Conservation (phyloP, 2,797 vertebrate genomes). For the Megaceryle alcyon region DNA sequence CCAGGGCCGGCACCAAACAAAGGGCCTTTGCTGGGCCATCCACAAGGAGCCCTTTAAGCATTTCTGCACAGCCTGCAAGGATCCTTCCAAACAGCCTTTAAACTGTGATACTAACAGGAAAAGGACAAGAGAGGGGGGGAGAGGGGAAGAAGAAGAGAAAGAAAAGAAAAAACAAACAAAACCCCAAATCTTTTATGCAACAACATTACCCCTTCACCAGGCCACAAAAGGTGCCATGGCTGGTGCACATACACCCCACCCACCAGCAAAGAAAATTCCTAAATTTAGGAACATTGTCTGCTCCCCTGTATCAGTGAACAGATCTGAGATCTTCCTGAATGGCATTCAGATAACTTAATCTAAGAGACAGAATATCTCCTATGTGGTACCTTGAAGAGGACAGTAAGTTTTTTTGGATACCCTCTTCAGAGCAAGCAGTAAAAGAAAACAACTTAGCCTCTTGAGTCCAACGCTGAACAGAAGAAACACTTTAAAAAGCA, state of each 20-base stretch:
- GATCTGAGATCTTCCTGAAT: not conserved
- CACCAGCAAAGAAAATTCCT: fast-evolving
- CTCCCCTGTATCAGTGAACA: not conserved
- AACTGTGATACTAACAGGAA: conserved; percentile 13
- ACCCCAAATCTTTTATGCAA: not conserved
- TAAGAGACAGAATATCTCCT: not conserved
- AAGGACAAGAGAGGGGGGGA: not conserved
- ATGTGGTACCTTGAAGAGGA: not conserved
- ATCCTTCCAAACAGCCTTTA: conserved; percentile 40
- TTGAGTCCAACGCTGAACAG: fast-evolving
- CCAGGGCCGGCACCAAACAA: conserved; percentile 52
- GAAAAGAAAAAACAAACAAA: not conserved
- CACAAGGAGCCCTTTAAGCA: conserved; percentile 72
- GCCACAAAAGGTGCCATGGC: not conserved
- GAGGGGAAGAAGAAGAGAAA: not conserved
- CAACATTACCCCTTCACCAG: not conserved
- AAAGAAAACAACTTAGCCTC: not conserved
- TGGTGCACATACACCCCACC: not conserved
- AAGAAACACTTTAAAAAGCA: not conserved
- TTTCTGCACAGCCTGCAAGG: conserved; percentile 18
- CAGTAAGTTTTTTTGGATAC: not conserved
- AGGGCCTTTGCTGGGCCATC: conserved; percentile 62
- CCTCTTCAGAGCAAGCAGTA: not conserved
- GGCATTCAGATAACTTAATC: not conserved
- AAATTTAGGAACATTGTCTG: not conserved